These are phyloP conservation scores for Oithona nana DNA, from an alignment of 2,888 invertebrate genomes.

Conservation along the genomic window DNA sequence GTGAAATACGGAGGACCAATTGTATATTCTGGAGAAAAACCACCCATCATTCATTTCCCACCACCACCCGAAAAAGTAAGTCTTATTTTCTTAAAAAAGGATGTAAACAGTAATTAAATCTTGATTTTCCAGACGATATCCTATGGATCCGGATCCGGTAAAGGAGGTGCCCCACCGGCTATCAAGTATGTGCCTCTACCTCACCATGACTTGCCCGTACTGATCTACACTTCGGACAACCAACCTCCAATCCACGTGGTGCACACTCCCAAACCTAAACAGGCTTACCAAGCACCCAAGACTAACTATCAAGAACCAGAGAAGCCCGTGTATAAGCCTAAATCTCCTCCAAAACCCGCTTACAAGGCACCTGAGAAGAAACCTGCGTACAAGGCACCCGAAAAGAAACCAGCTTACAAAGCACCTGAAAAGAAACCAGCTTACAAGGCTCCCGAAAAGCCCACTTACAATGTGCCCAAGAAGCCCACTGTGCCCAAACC, in stretches of 20 bases:
- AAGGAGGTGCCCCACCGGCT: slow-evolving; percentile 21
- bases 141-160: slow-evolving; percentile 20
- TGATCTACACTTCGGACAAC: slow-evolving; percentile 26
- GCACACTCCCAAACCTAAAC: slow-evolving; percentile 22
- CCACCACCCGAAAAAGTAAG: slow-evolving; percentile 19
- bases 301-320: slow-evolving; percentile 7
- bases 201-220: slow-evolving; percentile 27
- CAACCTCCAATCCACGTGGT: slow-evolving; percentile 27
- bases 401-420: neutral
- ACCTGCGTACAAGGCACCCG: neutral
- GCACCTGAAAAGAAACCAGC: slow-evolving; percentile 12
- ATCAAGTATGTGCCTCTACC: slow-evolving; percentile 28
- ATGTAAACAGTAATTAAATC: neutral
- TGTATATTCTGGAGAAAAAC: slow-evolving; percentile 24
- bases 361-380: slow-evolving; percentile 12
- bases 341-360: neutral
- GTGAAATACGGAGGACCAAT: slow-evolving; percentile 25
- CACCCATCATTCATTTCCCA: slow-evolving; percentile 24
- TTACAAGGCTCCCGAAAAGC: slow-evolving; percentile 7
- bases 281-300: slow-evolving; percentile 8
- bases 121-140: slow-evolving; percentile 15
- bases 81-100: neutral
- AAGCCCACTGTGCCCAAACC: neutral
- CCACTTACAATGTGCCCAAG: neutral
- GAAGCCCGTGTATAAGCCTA: slow-evolving; percentile 1